phyloP scores from a whole-genome alignment of 1,140 invertebrate genomes.

The Belonocnema kinseyi region DNA sequence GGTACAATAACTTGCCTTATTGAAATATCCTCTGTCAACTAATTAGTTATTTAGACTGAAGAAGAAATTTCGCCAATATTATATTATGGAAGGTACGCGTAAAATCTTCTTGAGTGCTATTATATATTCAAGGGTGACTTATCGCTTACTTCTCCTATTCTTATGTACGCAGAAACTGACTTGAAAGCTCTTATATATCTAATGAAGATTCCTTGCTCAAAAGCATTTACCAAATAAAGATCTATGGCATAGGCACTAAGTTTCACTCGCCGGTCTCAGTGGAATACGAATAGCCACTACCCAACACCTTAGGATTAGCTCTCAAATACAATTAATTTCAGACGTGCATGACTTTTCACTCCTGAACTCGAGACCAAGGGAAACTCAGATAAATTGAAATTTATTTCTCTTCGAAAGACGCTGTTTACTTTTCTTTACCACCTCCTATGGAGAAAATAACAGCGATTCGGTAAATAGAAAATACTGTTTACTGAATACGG shows the following conservation, averaged over 20 bases:
- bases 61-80: neutral
- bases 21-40: no score
- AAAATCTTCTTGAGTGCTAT: constrained; percentile 33
- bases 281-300: constrained; percentile 52
- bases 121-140: constrained; percentile 49
- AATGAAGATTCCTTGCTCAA: constrained; percentile 61
- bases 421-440: neutral
- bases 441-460: neutral
- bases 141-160: constrained; percentile 52
- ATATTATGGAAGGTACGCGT: neutral
- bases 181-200: constrained; percentile 54
- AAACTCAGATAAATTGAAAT: constrained; percentile 28
- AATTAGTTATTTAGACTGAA: neutral
- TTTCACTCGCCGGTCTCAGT: constrained; percentile 50
- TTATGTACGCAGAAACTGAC: constrained; percentile 40
- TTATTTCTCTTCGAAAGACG: constrained; percentile 18
- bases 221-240: constrained; percentile 61
- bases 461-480: constrained; percentile 22
- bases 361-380: constrained; percentile 2
- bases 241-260: constrained; percentile 57
- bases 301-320: constrained; percentile 21
- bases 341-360: constrained; percentile 26
- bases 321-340: constrained; percentile 16
- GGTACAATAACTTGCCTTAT: no score
- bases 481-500: no score